Evolutionary conservation across 1,140 invertebrate species (phyloP).

Genomic region (Calephelis virginiensis): DNA sequence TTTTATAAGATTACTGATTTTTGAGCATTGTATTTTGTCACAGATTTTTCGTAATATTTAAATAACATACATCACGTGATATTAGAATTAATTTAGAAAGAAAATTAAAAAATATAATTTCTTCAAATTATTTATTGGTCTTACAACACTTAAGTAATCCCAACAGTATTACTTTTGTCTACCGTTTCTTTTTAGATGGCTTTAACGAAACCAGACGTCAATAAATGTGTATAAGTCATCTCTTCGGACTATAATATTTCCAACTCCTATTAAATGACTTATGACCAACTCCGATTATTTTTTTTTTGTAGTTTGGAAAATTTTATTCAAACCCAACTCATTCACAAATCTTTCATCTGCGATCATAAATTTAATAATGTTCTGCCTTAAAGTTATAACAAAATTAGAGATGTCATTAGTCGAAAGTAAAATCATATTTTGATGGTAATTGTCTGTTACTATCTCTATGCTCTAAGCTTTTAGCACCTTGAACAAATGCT

Average conservation of each 20-base stretch:
- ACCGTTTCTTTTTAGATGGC: no score
- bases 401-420: not conserved
- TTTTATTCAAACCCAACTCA: not conserved
- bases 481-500: conserved; percentile 84
- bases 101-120: not conserved
- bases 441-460: conserved; percentile 47
- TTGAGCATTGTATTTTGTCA: not conserved
- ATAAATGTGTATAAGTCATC: no score
- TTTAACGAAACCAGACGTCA: no score
- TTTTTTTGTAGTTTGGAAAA: no score
- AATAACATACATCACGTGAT: conserved; percentile 11
- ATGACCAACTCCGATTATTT: no score
- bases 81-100: conserved; percentile 2
- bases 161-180: not conserved
- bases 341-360: not conserved
- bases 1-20: not conserved
- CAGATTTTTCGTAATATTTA: not conserved
- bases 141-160: not conserved
- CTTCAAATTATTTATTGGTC: not conserved
- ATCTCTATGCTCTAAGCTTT: conserved; percentile 79
- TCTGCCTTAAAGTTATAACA: not conserved
- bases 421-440: conserved; percentile 66
- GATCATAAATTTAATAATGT: not conserved
- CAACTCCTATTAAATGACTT: no score
- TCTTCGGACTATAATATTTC: no score